Conservation (phyloP, 2,888 invertebrate species). For the Drosophila nr. perissopoda region DNA sequence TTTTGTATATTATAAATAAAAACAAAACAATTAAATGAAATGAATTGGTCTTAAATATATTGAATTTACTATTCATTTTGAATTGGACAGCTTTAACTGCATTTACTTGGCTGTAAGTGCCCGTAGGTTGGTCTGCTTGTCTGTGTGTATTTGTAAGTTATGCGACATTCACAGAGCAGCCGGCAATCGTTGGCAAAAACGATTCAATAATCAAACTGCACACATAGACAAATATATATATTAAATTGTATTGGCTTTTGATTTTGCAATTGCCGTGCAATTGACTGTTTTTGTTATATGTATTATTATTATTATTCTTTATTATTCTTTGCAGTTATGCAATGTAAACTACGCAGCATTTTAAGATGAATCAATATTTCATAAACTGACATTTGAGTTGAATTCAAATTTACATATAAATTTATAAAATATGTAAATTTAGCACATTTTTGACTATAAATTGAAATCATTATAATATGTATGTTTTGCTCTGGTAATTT, state of each 20-base stretch:
- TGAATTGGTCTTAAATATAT: slow-evolving; percentile 32
- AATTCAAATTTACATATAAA: background rate
- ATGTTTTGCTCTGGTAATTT: background rate
- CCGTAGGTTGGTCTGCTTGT: background rate
- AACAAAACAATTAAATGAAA: slow-evolving; percentile 58
- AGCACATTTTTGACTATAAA: background rate
- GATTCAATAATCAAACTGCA: slow-evolving; percentile 12
- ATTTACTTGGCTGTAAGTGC: slow-evolving; percentile 4
- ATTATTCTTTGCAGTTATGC: background rate
- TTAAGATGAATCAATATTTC: slow-evolving; percentile 7
- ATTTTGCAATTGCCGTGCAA: slow-evolving; percentile 53
- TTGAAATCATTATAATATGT: background rate
- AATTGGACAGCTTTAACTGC: slow-evolving; percentile 5
- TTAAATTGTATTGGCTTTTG: slow-evolving; percentile 64
- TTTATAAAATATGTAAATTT: background rate
- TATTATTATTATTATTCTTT: slow-evolving; percentile 12
- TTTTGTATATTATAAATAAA: slow-evolving; percentile 57
- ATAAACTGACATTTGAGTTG: slow-evolving; percentile 2
- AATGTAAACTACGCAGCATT: background rate
- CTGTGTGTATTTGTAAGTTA: slow-evolving; percentile 21
- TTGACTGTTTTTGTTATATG: slow-evolving; percentile 30
- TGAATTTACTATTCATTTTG: slow-evolving; percentile 27
- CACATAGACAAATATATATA: slow-evolving; percentile 42
- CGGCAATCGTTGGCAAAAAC: slow-evolving; percentile 28
- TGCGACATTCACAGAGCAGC: slow-evolving; percentile 51